These are phyloP conservation scores for Theristicus caerulescens DNA, from an alignment of 2,113 vertebrate species.

Conservation along the genomic window DNA sequence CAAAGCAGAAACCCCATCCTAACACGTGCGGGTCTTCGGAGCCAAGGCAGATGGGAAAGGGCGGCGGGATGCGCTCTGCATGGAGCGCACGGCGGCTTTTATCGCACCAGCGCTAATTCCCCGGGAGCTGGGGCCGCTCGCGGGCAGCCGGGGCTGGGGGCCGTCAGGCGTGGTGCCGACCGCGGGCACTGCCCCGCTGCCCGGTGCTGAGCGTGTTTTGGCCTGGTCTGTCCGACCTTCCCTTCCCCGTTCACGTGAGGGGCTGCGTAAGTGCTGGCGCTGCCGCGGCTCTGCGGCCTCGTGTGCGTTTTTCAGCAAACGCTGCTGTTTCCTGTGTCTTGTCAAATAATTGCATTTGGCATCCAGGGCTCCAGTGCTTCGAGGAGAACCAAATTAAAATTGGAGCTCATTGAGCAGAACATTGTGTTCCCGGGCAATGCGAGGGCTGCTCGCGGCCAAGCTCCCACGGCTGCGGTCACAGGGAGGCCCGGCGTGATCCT, in stretches of 20 bases:
- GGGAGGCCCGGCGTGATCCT: not conserved
- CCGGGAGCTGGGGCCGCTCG: accelerated
- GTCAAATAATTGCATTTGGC: slow-evolving; percentile 55
- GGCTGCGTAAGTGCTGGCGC: not conserved
- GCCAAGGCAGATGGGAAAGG: not conserved
- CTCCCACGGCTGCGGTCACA: not conserved
- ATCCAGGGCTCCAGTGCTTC: not conserved
- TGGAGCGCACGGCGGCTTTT: not conserved
- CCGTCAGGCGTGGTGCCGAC: not conserved
- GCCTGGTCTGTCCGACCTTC: not conserved
- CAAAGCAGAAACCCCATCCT: not conserved
- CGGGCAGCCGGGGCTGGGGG: not conserved
- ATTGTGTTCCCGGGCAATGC: not conserved
- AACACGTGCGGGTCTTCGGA: accelerated
- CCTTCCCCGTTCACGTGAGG: not conserved
- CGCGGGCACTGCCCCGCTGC: not conserved
- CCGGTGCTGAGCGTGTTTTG: accelerated
- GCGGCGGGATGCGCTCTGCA: not conserved
- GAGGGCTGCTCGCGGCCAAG: not conserved
- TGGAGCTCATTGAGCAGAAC: slow-evolving; percentile 33
- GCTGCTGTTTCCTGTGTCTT: slow-evolving; percentile 46
- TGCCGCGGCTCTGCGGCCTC: accelerated
- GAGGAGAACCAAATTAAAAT: slow-evolving; percentile 35
- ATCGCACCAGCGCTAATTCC: accelerated
- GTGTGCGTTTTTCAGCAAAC: not conserved